These are phyloP conservation scores for Theropithecus gelada DNA, from an alignment of 2,113 vertebrate genomes.

Conservation along the genomic window DNA sequence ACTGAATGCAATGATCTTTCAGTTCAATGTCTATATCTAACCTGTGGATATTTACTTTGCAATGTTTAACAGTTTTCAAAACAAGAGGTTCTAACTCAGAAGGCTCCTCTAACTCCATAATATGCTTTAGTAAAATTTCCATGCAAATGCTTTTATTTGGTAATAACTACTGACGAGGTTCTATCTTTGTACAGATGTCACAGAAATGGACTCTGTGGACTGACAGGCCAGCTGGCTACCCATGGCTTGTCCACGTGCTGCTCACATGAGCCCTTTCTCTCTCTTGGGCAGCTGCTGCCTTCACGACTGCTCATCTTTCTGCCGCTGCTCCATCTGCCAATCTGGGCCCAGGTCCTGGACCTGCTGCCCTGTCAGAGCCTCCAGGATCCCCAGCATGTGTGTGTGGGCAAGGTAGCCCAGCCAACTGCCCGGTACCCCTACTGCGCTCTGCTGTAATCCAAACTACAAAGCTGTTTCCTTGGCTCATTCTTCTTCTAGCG, in stretches of 20 bases:
- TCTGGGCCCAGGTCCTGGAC: not conserved
- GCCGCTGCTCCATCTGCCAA: not conserved
- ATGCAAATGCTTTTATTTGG: not conserved
- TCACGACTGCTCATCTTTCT: not conserved
- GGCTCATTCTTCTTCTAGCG: not conserved
- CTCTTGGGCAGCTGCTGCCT: not conserved
- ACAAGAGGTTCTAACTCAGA: too few relatives aligned
- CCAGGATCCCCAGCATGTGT: accelerated
- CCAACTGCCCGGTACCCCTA: accelerated
- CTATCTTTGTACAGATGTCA: not conserved
- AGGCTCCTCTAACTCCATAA: not conserved
- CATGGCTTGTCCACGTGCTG: too few relatives aligned
- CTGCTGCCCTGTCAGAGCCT: accelerated
- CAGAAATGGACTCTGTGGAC: not conserved
- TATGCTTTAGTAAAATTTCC: not conserved
- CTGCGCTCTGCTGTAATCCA: not conserved
- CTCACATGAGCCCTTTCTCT: too few relatives aligned
- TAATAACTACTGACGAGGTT: not conserved
- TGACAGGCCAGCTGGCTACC: accelerated
- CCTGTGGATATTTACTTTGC: not conserved
- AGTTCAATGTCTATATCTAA: not conserved
- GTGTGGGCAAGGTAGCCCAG: not conserved
- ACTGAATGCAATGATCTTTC: not conserved
- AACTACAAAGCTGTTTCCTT: accelerated
- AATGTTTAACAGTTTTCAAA: not conserved